Evolutionary conservation across 1,140 invertebrate genomes (phyloP), one percentile per base, ranked within the genome.

Genomic region (Zaprionus inermis): DNA sequence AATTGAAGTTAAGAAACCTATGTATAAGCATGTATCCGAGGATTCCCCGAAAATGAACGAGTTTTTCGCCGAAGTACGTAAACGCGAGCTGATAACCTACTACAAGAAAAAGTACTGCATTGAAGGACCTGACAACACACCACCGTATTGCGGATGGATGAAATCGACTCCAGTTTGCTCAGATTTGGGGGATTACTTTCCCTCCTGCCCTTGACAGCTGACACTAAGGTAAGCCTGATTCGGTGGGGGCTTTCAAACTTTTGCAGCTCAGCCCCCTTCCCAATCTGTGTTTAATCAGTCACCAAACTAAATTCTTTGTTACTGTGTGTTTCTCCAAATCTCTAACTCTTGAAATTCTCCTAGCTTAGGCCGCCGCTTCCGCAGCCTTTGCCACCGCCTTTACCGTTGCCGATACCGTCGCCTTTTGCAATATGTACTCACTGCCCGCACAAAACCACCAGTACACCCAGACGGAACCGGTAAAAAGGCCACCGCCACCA

Each of bases 401-500:
- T 41, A 20, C 1, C 22, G 22, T 24, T 2, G 22, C 22, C 22
- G 24, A 5, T 28, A 5, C 24, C 24, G 3, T 28, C 5, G 24
- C 24, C 24, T 28, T 5, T 28, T 28, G 3, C 24, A 76, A 14
- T 3, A 83, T 89, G 80, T 67, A 46, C 63, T 83, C 77, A 2
- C 12, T 65, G 5, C 85, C 80, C 2, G 6, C 11, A 22, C 69
- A 84, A 58, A 20, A 0, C 2, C 18, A 71, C 0, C 32, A 51
- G 12, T n/a, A 11, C 1, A 89, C 85, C 5, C 84, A 89, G 38
- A 89, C 84, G 0, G 18, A 54, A 12, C 51, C 81, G 3, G 78
- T 76, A 51, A 72, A 78, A 5, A 10, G 2, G 9, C 1, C 11
- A 1, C n/a, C 32, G 38, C 56, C 72, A 12, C 0, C 30, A 38